Base-by-base conservation (phyloP, 2,888 invertebrate genomes). In the Zygothrica quintamaculata region DNA sequence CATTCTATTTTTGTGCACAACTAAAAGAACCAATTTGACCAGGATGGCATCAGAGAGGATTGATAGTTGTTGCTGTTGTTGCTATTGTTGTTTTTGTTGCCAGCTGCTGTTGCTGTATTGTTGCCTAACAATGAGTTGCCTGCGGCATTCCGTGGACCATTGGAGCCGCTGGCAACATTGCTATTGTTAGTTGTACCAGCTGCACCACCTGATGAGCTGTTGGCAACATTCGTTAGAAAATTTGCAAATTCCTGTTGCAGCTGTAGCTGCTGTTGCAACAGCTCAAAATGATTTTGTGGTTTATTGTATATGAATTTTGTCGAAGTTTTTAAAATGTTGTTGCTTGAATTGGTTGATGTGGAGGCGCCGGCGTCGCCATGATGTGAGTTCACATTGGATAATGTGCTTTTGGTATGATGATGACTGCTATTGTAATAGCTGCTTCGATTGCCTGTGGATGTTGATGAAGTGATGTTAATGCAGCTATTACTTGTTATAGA, bases 231-330 rank as follows among this genome's bases (percentile, higher is more conserved):
- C 3, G 88, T 88, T 29, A 89, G 72, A 36, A 89, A 76, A 50
- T 89, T 88, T 12, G 88, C 89, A 26, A 89, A 88, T 57, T 89
- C 89, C 65, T 89, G 88, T 47, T 89, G 89, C 77, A 89, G 64
- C 44, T 89, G 89, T 59, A 89, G 60, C 40, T 88, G 89, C 55
- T 89, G 88, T 61, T 88, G 89, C 62, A 89, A 48, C 69, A 89
- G 37, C 65, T 89, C 88, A 39, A 81, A 86, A 39, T 89, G 88
- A 73, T 89, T 89, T 55, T 89, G 88, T 13, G 89, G 89, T 65
- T 89, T 89, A 43, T 89, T 89, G 61, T 88, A 89, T 16, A 89
- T 88, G 59, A 89, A 89, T 62, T 89, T 89, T 15, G 88, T 88
- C 1, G 89, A 84, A 33, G 89, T 89, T 62, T 88, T 89, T 22